Evolutionary conservation across 30 jellyfish, hydroid and myxozoan species (phyloP).

Genomic region (Cassiopea andromeda): DNA sequence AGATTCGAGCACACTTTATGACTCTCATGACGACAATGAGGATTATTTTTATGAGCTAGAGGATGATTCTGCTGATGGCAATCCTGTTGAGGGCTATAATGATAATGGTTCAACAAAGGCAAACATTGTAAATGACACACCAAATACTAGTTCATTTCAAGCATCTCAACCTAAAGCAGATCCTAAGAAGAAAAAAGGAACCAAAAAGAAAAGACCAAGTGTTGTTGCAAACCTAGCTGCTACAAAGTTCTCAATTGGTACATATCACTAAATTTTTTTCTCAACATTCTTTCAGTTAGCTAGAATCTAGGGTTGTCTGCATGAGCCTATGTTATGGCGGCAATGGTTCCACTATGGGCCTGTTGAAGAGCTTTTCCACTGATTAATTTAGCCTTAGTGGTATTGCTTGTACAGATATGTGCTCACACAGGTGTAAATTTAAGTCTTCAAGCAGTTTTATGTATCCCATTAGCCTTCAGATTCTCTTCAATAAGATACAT

Average conservation of each 20-base stretch:
- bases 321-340: too few relatives aligned
- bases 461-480: too few relatives aligned
- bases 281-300: neutral
- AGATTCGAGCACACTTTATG: constrained; percentile 34
- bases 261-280: neutral
- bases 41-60: constrained; percentile 16
- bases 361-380: too few relatives aligned
- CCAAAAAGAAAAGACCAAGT: constrained; percentile 51
- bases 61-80: constrained; percentile 16
- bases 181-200: constrained; percentile 18
- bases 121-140: neutral
- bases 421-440: too few relatives aligned
- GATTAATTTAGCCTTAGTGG: too few relatives aligned
- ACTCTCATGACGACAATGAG: constrained; percentile 26
- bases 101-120: neutral
- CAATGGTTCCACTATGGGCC: too few relatives aligned
- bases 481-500: too few relatives aligned
- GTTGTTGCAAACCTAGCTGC: constrained; percentile 77
- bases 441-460: too few relatives aligned
- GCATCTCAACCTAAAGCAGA: neutral
- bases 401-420: too few relatives aligned
- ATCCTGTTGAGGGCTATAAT: neutral
- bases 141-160: neutral
- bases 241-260: constrained; percentile 75
- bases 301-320: too few relatives aligned